These are phyloP conservation scores for Acanthococcus lagerstroemiae DNA, from an alignment of 2,888 invertebrate species.

Conservation along the genomic window DNA sequence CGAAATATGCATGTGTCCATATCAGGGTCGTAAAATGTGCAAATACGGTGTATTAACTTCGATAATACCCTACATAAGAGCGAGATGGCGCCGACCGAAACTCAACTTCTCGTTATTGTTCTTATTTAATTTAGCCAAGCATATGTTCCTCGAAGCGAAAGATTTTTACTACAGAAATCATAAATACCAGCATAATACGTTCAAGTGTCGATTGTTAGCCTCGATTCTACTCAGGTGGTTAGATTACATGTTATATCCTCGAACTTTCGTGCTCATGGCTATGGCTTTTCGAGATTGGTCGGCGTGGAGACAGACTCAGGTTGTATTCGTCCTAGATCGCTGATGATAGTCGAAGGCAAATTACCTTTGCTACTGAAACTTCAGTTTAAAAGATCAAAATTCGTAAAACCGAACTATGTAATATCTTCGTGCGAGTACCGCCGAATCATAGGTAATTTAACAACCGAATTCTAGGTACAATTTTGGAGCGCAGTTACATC, in stretches of 20 bases:
- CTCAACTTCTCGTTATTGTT: constrained; percentile 12
- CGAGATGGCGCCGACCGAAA: constrained; percentile 20
- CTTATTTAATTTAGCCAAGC: constrained; percentile 6
- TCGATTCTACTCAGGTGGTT: constrained; percentile 5
- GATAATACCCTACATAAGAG: constrained; percentile 7
- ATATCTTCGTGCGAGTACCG: too few relatives aligned
- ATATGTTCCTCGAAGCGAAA: constrained; percentile 1
- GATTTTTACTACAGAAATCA: constrained; percentile 1
- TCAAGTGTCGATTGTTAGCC: constrained; percentile 4
- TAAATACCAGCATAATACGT: constrained; percentile 10
- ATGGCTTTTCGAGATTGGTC: constrained; percentile 16
- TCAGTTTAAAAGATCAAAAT: too few relatives aligned
- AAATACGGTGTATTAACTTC: constrained; percentile 17
- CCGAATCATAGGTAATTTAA: too few relatives aligned
- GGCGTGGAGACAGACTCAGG: constrained; percentile 14
- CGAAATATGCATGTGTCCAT: constrained; percentile 18
- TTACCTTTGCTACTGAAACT: too few relatives aligned
- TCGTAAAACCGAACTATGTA: too few relatives aligned
- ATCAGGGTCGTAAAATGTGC: constrained; percentile 18
- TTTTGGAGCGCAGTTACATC: too few relatives aligned
- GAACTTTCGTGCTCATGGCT: background rate
- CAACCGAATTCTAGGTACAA: too few relatives aligned
- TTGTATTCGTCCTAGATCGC: constrained; percentile 15
- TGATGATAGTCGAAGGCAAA: background rate
- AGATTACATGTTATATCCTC: background rate